phyloP scores from a whole-genome alignment of 2,888 invertebrate genomes.

The Pachycephus smyrnensis region DNA sequence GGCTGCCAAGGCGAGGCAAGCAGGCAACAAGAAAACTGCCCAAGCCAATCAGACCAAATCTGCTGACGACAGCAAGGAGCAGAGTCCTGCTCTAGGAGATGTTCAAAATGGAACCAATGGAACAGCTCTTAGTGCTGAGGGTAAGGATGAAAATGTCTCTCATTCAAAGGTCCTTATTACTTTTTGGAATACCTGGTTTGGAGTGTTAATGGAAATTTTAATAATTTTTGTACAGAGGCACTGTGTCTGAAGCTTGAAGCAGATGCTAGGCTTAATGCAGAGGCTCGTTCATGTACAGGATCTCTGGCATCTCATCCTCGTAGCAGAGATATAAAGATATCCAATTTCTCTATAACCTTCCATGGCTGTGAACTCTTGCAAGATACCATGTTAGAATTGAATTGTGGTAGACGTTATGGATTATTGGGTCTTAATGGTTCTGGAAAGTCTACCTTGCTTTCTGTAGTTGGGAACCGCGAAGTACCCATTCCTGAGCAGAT shows the following conservation, averaged over 20 bases:
- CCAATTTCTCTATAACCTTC: conserved; percentile 96
- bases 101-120: conserved; percentile 70
- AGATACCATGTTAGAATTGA: conserved; percentile 96
- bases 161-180: too few species aligned
- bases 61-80: conserved; percentile 70
- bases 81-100: conserved; percentile 64
- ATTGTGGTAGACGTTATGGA: conserved; percentile 97
- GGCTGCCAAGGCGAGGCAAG: conserved; percentile 81
- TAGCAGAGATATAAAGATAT: conserved; percentile 96
- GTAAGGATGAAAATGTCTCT: conserved; percentile 63
- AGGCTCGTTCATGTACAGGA: conserved; percentile 94
- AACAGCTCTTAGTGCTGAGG: conserved; percentile 75
- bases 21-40: conserved; percentile 54
- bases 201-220: not conserved
- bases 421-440: conserved; percentile 97
- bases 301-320: conserved; percentile 95
- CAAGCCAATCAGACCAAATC: conserved; percentile 59
- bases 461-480: conserved; percentile 92
- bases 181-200: not conserved
- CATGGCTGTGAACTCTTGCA: conserved; percentile 96
- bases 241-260: conserved; percentile 88
- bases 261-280: conserved; percentile 93
- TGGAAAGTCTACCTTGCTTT: conserved; percentile 95
- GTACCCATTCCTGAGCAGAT: conserved; percentile 97
- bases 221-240: conserved; percentile 73